Base-by-base conservation (phyloP, 2,797 vertebrate species). In the Phataginus tetradactyla region DNA sequence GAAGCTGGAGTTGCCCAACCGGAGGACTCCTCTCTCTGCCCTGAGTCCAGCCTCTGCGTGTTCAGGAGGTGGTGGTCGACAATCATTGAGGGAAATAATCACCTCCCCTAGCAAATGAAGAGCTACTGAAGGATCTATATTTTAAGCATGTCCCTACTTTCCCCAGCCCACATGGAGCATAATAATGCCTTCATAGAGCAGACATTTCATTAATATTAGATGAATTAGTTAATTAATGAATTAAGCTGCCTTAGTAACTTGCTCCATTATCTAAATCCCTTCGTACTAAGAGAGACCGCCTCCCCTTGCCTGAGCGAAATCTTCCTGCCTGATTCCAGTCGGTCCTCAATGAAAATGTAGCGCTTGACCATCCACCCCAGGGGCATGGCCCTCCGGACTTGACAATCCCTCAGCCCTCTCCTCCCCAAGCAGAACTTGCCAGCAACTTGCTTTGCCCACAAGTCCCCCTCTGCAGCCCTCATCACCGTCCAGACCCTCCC, bases 221-320 rank as follows among this genome's bases (percentile, higher is more conserved):
- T 95, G 94, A 96, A 95, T 92, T 95, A 49, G 86, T 96, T 98
- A 96, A 95, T 95, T 96, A 97, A 94, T 89, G 77, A 96, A 96
- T 96, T 92, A 94, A 97, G 92, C 90, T 96, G 78, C 92, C 86
- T 95, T 92, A 57, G 90, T 77, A 86, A 97, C 96, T 95, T 92
- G 64, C 74, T 92, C 83, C 55, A 21, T 85, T 92, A 96, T 86
- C 95, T 88, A 91, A 97, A 94, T 90, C 88, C 75, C 64, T 90
- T 90, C 81, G 89, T 53, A 86, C 86, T 29, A 10, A 86, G 29
- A 89, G 57, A 95, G 80, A 32, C 13, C 2, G 71, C 72, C 83
- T 87, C 71, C 61, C 61, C 79, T n/a, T 27, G 37, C 86, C 27
- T 83, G 69, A 83, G 49, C 93, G 29, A 39, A 90, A 53, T n/a